Evolutionary conservation across 2,797 vertebrate genomes (phyloP).

Genomic region (Eulemur mongoz): DNA sequence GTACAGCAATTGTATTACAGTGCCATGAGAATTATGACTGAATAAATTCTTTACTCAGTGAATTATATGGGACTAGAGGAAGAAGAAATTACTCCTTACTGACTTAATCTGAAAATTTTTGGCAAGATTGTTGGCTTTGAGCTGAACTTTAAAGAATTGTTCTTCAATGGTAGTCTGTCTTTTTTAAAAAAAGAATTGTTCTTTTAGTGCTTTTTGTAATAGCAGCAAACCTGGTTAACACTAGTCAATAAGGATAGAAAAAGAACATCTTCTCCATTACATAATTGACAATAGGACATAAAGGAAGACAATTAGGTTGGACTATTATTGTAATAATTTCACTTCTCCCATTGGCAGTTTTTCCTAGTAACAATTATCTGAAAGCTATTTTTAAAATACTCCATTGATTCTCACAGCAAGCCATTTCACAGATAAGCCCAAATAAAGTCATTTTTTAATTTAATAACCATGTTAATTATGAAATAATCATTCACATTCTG

Average conservation of each 20-base stretch:
- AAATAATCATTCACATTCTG: neutral
- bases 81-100: constrained; percentile 9
- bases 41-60: neutral
- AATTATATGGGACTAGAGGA: neutral
- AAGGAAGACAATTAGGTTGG: neutral
- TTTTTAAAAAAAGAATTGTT: neutral
- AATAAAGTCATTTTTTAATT: neutral
- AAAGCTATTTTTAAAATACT: neutral
- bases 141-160: neutral
- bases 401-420: neutral
- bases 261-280: neutral
- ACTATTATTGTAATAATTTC: neutral
- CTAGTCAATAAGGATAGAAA: neutral
- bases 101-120: constrained; percentile 29
- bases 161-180: neutral
- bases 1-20: neutral
- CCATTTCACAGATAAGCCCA: neutral
- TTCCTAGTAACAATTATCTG: neutral
- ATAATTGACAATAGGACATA: neutral
- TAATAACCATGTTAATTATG: neutral
- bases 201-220: neutral
- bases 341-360: neutral
- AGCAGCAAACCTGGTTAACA: neutral
- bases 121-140: neutral
- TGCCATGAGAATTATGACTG: neutral